Base-by-base conservation (phyloP, 2,113 vertebrate genomes). In the Serranochromis macrocephalus region DNA sequence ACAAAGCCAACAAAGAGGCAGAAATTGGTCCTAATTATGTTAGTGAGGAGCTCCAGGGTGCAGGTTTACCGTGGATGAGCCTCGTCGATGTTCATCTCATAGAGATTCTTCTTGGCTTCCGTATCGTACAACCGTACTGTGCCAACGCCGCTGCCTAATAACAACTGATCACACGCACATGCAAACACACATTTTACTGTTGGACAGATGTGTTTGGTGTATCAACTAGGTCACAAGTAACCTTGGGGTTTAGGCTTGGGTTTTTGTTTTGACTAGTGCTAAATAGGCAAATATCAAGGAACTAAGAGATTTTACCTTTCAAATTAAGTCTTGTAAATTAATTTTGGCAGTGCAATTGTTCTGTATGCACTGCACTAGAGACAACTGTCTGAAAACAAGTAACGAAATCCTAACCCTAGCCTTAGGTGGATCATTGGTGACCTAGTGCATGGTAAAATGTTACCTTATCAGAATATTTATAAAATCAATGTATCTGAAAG, bases 21-120 rank as follows among this genome's bases (percentile, higher is more conserved):
- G 2, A 73, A 17, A 73, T 29, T 47, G 14, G 24, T 78, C 26
- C 71, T 78, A 29, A 31, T 19, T 49, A 19, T n/a, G 26, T 49
- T 49, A 49, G 42, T 78, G 42, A 78, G 16, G 42, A 78, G 71
- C 71, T 49, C 71, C 71, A 75, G 42, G 24, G 3, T 51, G 14
- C 9, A 16, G 38, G n/a, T 21, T 85, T 82, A 99, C 99, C 98
- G 97, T 82, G 97, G 98, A 94, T 99, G 97, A 6, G 97, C 96
- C 1, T 99, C 98, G 4, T 97, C 97, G 58, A 99, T 98, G 88
- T 91, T 97, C 95, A 99, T 98, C 94, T 99, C 99, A 57, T 98
- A 99, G 36, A 99, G 97, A 85, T 97, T 99, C 96, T 99, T 99
- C 97, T 99, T 99, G 1, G 98, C 98, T 36, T 99, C 98, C 0